These are phyloP conservation scores for Sebastes paucispinis DNA, from an alignment of 2,797 vertebrate species.

Conservation along the genomic window DNA sequence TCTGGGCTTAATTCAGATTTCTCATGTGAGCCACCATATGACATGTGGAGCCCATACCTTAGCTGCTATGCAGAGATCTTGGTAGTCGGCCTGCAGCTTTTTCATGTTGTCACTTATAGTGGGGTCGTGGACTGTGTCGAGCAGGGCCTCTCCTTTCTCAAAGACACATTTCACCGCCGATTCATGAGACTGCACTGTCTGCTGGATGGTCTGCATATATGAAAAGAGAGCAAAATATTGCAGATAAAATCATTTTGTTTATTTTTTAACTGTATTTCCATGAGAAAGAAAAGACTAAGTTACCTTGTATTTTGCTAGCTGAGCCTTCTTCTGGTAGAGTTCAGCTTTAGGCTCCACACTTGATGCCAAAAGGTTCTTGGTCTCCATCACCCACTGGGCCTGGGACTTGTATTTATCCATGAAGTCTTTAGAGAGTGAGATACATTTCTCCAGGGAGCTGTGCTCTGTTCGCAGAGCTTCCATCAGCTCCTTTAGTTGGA, in stretches of 20 bases:
- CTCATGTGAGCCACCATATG: fast-evolving
- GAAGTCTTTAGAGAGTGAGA: slow-evolving; percentile 93
- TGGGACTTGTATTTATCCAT: slow-evolving; percentile 91
- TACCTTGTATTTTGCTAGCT: slow-evolving; percentile 95
- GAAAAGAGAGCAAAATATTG: not conserved
- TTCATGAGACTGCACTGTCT: slow-evolving; percentile 90
- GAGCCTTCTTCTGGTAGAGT: slow-evolving; percentile 97
- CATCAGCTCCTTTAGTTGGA: slow-evolving; percentile 85
- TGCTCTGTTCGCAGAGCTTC: slow-evolving; percentile 86
- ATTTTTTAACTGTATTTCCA: not conserved
- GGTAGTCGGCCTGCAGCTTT: slow-evolving; percentile 87
- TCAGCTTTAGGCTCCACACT: slow-evolving; percentile 92
- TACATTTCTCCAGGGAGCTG: slow-evolving; percentile 87
- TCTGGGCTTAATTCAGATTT: not conserved
- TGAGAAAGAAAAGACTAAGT: not conserved
- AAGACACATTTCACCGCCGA: slow-evolving; percentile 88
- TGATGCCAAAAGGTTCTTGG: slow-evolving; percentile 82
- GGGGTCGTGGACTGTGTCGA: slow-evolving; percentile 81
- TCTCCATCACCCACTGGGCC: slow-evolving; percentile 89
- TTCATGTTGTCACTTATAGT: slow-evolving; percentile 86
- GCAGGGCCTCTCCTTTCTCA: slow-evolving; percentile 91
- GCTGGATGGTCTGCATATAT: slow-evolving; percentile 87
- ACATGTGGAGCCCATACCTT: slow-evolving; percentile 77
- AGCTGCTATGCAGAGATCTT: slow-evolving; percentile 82
- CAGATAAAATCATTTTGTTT: not conserved